Evolutionary conservation across 30 jellyfish, hydroid and myxozoan species (phyloP).

Genomic region (Clytia hemisphaerica): DNA sequence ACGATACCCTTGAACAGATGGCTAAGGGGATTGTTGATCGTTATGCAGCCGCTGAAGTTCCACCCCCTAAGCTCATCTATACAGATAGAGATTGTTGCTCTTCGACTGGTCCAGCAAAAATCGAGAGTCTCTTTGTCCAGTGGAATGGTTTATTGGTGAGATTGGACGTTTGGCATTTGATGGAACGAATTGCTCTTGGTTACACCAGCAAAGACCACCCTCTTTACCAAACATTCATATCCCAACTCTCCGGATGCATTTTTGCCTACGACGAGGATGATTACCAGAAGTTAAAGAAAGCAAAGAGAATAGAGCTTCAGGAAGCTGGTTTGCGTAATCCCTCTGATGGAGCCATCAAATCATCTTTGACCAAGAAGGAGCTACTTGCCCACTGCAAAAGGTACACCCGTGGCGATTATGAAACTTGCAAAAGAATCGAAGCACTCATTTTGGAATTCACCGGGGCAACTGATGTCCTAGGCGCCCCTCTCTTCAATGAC

Average conservation of each 20-base stretch:
- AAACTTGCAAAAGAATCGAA: conserved; percentile 15
- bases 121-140: conserved; percentile 7
- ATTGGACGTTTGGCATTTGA: conserved; percentile 42
- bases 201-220: conserved; percentile 25
- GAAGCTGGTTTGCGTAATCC: conserved; percentile 25
- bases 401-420: conserved; percentile 23
- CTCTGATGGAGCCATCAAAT: conserved; percentile 18
- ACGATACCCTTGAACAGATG: conserved; percentile 4
- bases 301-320: conserved; percentile 32
- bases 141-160: conserved; percentile 17
- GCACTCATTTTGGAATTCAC: conserved; percentile 25
- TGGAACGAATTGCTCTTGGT: conserved; percentile 28
- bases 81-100: conserved; percentile 52
- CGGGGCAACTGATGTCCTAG: conserved; percentile 36
- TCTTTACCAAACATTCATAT: conserved; percentile 14
- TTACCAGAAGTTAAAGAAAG: conserved; percentile 3
- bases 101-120: conserved; percentile 8
- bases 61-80: conserved; percentile 33
- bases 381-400: conserved; percentile 37
- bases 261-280: conserved; percentile 38
- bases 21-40: conserved; percentile 29
- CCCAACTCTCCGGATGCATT: conserved; percentile 10
- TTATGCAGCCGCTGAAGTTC: conserved; percentile 26
- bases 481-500: conserved; percentile 41
- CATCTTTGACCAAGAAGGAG: conserved; percentile 23